Evolutionary conservation across 2,888 invertebrate species (phyloP), one percentile per base, ranked within the genome.

Genomic region (Geophilus truncorum): DNA sequence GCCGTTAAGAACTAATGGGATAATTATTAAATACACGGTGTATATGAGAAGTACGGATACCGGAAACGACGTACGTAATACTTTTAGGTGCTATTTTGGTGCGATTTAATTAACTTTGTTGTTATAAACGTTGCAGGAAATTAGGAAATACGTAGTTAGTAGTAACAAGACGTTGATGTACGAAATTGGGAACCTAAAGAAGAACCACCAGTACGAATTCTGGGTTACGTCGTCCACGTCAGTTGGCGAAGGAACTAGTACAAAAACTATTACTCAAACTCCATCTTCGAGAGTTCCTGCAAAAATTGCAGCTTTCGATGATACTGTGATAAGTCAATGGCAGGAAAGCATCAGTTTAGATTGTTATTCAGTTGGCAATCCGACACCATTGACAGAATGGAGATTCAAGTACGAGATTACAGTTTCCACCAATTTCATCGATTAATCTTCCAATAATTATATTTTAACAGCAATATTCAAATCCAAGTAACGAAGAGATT

Each of bases 1-100:
- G 28, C 88, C 88, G 7, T 80, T 84, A 30, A 84, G 85, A 28
- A 84, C 85, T 0, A 88, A 87, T 83, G 88, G 88, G 21, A 81
- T 86, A 76, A 83, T 87, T 25, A 86, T 84, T 5, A 85, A 85
- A 81, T 88, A 87, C 82, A 85, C 84, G n/a, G 82, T 88, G 28
- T 86, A 86, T 82, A 82, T 83, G 40, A 77, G 82, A 23, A 83
- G 83, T 75, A 80, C 75, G 7, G 82, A 83, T 30, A 77, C 18
- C 75, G 81, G 21, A n/a, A 79, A 80, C 6, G 81, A 82, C n/a
- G 82, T n/a, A n/a, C n/a, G n/a, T n/a, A n/a, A n/a, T n/a, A n/a
- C n/a, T n/a, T n/a, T n/a, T n/a, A n/a, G n/a, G n/a, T n/a, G n/a
- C n/a, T n/a, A n/a, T n/a, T n/a, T n/a, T n/a, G n/a, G n/a, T n/a